Base-by-base conservation (phyloP, 1,140 invertebrate species). In the Dendrolimus kikuchii region DNA sequence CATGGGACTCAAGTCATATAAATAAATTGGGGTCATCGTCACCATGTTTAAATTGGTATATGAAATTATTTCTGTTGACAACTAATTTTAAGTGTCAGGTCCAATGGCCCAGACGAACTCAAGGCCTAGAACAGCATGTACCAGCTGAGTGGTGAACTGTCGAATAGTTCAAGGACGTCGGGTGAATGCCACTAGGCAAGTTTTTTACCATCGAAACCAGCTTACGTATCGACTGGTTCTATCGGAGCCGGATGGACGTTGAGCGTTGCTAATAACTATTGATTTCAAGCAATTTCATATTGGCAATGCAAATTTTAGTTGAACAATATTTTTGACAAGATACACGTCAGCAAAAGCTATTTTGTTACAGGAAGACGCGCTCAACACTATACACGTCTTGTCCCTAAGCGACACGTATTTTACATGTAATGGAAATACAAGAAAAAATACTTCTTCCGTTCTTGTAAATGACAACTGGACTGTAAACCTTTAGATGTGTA, bases 181-280 rank as follows among this genome's bases (percentile, higher is more conserved):
- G 79, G 81, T 82, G 81, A 85, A 82, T 80, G 79, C 73, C 81
- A 82, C 77, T 53, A 66, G 68, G 66, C 75, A 64, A 68, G 72
- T 77, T 81, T 80, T 84, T 80, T 81, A 69, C 68, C 64, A 74
- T 69, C 61, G 65, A 70, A 73, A 72, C 65, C 74, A 59, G 73
- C 74, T 72, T 65, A 77, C 68, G 69, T 69, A 73, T 68, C 71
- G 65, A 69, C 66, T 69, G 65, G 62, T 66, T 60, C 67, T 74
- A 66, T 70, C 62, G 70, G 71, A 75, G 66, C 76, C 76, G 76
- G 76, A 81, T 79, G 66, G 66, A 76, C 60, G 64, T 59, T 45
- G 64, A 62, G 55, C 60, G 47, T 60, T 63, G 50, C 60, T 67
- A 71, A 66, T 62, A 57, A 63, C 60, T 65, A 70, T 74, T 62